Evolutionary conservation across 2,888 invertebrate genomes (phyloP).

Genomic region (Troides helena): DNA sequence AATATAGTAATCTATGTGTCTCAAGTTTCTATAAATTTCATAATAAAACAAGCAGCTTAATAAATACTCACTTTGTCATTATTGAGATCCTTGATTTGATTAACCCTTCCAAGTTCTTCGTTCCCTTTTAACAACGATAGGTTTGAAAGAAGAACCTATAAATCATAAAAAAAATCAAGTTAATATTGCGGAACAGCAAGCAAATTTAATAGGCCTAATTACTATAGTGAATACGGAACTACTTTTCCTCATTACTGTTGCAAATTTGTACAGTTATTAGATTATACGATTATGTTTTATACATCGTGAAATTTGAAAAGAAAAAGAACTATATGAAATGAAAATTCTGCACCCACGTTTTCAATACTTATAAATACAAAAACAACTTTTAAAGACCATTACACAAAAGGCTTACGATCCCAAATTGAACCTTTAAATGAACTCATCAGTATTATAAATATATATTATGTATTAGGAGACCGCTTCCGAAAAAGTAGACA

Average conservation of each 20-base stretch:
- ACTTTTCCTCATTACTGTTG: constrained; percentile 12
- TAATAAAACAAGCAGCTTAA: background rate
- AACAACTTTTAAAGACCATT: too few relatives aligned
- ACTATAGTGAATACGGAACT: background rate
- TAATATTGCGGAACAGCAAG: constrained; percentile 11
- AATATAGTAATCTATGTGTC: too few relatives aligned
- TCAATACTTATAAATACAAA: too few relatives aligned
- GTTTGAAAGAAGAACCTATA: constrained; percentile 64
- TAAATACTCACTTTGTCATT: constrained; percentile 50
- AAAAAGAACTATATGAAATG: too few relatives aligned
- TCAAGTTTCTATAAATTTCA: too few relatives aligned
- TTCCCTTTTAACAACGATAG: constrained; percentile 61
- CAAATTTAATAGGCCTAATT: constrained; percentile 4
- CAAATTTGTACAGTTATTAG: background rate
- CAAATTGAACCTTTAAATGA: too few relatives aligned
- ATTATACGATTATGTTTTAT: background rate
- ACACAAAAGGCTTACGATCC: too few relatives aligned
- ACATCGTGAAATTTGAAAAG: background rate
- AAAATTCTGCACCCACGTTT: too few relatives aligned
- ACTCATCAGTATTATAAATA: too few relatives aligned
- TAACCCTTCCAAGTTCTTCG: constrained; percentile 51
- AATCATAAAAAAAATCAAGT: constrained; percentile 25
- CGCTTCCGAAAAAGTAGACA: too few relatives aligned
- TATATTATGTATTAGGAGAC: too few relatives aligned
- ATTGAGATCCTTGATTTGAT: constrained; percentile 38